Percentiles rank a stretch among this genome's conserved stretches.
phyloP scores from a whole-genome alignment of 2,888 invertebrate species.

The Therioaphis trifolii region DNA sequence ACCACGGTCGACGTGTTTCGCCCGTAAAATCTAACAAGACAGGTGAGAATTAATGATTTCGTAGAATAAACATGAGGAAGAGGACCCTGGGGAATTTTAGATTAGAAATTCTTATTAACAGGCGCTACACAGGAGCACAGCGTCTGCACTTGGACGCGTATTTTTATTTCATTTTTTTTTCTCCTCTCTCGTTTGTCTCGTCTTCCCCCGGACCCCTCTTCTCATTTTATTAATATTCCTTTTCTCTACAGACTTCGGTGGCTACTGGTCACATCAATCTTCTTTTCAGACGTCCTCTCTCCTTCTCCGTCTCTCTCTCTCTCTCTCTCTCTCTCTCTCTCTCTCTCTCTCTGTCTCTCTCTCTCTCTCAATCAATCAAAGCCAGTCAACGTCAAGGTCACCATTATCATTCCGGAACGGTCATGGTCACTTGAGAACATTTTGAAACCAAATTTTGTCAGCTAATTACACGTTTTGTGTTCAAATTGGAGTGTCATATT shows the following conservation, averaged over 20 bases:
- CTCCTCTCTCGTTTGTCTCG: background rate
- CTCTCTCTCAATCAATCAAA: conserved; percentile 56
- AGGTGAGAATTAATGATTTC: conserved; percentile 53
- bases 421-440: conserved; percentile 61
- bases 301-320: conserved; percentile 9
- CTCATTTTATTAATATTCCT: conserved; percentile 60
- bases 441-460: conserved; percentile 55
- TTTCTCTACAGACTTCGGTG: conserved; percentile 47
- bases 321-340: conserved; percentile 29
- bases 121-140: conserved; percentile 26
- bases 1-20: background rate
- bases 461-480: conserved; percentile 55
- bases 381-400: conserved; percentile 60
- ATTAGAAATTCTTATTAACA: conserved; percentile 51
- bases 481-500: conserved; percentile 21
- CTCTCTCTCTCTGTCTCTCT: conserved; percentile 13
- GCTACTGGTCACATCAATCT: conserved; percentile 62
- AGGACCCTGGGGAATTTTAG: conserved; percentile 54
- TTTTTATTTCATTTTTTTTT: conserved; percentile 39
- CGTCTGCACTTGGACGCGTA: conserved; percentile 30
- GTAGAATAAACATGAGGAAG: conserved; percentile 20
- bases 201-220: conserved; percentile 14
- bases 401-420: conserved; percentile 59
- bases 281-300: conserved; percentile 56
- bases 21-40: conserved; percentile 43